These are phyloP conservation scores for Perca schrenkii DNA, from an alignment of 2,113 vertebrate species.

Conservation along the genomic window DNA sequence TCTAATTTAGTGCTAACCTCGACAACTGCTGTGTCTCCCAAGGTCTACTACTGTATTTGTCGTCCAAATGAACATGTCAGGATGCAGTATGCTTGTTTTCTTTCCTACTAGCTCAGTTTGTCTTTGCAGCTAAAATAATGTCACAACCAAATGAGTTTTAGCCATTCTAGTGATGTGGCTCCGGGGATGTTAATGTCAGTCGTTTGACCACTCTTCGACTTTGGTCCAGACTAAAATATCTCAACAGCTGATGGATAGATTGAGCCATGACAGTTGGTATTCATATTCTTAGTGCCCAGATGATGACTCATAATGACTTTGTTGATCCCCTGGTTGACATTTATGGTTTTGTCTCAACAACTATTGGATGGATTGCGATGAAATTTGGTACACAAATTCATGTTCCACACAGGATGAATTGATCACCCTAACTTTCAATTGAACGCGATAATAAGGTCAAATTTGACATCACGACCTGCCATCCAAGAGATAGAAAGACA, in stretches of 20 bases:
- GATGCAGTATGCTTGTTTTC: conserved; percentile 1
- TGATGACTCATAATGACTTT: neutral
- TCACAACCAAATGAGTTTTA: neutral
- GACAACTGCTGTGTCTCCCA: conserved; percentile 32
- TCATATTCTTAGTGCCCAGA: neutral
- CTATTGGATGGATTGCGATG: neutral
- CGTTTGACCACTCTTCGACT: neutral
- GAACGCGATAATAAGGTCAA: neutral
- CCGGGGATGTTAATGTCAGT: neutral
- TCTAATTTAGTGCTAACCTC: conserved; percentile 65
- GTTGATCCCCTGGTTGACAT: neutral
- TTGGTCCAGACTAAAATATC: neutral
- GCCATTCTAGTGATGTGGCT: neutral
- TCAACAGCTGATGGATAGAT: neutral
- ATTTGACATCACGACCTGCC: conserved; percentile 11
- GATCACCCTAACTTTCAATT: neutral
- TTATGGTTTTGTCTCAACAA: neutral
- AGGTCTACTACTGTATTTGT: conserved; percentile 52
- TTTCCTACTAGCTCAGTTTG: neutral
- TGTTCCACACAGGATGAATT: neutral
- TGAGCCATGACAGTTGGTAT: neutral
- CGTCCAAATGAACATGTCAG: conserved; percentile 30
- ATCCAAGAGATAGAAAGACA: conserved; percentile 36
- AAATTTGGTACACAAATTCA: neutral
- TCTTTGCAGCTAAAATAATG: conserved; percentile 16